Evolutionary conservation across 2,888 invertebrate genomes (phyloP), one percentile per base, ranked within the genome.

Genomic region (Gymnoscelis rufifasciata): DNA sequence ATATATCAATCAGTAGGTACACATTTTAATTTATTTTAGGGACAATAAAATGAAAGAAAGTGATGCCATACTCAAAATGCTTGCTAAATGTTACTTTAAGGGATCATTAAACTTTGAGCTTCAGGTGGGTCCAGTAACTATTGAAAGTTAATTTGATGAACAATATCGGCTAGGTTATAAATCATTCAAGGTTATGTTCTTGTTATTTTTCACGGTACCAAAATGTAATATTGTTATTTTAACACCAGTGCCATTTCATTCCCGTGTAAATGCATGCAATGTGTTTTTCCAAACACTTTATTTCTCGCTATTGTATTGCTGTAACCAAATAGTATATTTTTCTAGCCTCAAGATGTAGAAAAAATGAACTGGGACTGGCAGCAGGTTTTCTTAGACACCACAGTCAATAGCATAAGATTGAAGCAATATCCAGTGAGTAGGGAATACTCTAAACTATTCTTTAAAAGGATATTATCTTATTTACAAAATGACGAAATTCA

Each of bases 381-480:
- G 71, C 80, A 90, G 55, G 55, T 62, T 35, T 82, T 95, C 39
- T 62, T 94, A 7, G 73, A 90, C 10, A 69, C 73, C 35, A 94
- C 94, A 7, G 75, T 93, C 7, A 77, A 89, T 30, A 89, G 83
- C 56, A 55, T 79, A 5, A 60, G 91, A 27, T 74, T 92, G 47
- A 71, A 86, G 60, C 80, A 88, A 50, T 91, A 90, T 74, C 94
- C 95, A 1, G 62, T 93, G 3, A 92, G 90, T 56, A 66, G 73
- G 30, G 82, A 88, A 27, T 95, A 93, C 69, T 90, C 90, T 53
- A 89, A 84, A 64, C 77, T 88, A 23, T 95, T 94, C 75, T 74
- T 94, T 7, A 94, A 93, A 69, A 82, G 82, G 52, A 56, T 94
- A 1, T 89, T 94, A 38, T 59, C 77, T n/a, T 66, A 78, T 66